Conservation (phyloP, 2,113 vertebrate genomes). For the Prinia subflava region DNA sequence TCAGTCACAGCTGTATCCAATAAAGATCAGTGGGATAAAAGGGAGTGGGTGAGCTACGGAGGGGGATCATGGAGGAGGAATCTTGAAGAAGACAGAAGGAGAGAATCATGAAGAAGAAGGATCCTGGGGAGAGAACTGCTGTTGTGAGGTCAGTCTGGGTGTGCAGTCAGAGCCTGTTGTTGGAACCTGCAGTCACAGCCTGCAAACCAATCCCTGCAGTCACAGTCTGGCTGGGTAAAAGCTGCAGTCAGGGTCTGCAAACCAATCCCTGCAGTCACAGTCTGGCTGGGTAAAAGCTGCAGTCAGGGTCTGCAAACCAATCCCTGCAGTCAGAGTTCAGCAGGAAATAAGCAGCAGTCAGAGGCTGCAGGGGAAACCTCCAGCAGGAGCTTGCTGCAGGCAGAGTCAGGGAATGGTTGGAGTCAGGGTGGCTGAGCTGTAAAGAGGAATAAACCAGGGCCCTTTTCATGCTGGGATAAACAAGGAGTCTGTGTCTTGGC, state of each 20-base stretch:
- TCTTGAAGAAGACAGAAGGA: background rate
- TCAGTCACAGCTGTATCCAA: background rate
- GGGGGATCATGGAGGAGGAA: background rate
- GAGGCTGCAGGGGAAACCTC: background rate
- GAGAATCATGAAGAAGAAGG: background rate
- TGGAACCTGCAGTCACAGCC: background rate
- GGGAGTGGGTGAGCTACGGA: background rate
- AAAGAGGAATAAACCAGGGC: background rate
- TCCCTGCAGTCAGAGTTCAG: background rate
- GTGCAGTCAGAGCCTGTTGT: background rate
- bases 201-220: background rate
- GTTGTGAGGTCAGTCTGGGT: background rate
- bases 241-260: too few relatives aligned
- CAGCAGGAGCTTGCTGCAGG: background rate
- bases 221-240: background rate
- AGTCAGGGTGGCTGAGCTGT: background rate
- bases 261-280: background rate
- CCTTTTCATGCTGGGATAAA: background rate
- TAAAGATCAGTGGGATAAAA: background rate
- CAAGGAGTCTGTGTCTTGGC: background rate
- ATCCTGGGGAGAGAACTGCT: background rate
- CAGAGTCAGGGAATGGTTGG: background rate
- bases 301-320: too few relatives aligned
- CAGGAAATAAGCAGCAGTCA: background rate
- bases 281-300: background rate